Base-by-base conservation (phyloP, 2,888 invertebrate species). In the Dorcus parallelipipedus region DNA sequence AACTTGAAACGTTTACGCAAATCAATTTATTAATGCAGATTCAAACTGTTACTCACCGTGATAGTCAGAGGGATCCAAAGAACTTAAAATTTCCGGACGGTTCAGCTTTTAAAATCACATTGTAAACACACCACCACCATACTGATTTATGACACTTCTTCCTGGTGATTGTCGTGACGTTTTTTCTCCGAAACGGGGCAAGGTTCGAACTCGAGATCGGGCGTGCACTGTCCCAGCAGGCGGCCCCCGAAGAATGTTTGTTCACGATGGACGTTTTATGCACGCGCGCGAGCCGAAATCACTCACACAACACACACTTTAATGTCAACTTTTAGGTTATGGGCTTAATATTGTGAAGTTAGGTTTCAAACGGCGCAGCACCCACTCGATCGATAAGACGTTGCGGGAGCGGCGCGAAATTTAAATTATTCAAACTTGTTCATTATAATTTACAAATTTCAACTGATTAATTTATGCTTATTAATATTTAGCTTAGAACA, bases 391-490 rank as follows among this genome's bases (percentile, higher is more conserved):
- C 60, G 60, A 61, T 61, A 61, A 52, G 41, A 10, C 47, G 14
- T 14, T 48, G 58, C 38, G 3, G 58, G 51, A 64, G 79, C 77
- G 75, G 61, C 74, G 49, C 63, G 75, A 33, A 89, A 89, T 73
- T 81, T 90, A 63, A 91, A 90, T 72, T 6, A 33, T 33, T 33
- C 26, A 33, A 6, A 4, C 7, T 26, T 14, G 20, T 20, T 20
- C 3, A 20, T 20, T 20, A 20, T 2, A 20, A 20, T 20, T 3
- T 20, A 20, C 3, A 20, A 20, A 20, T 20, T 3, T 20, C 20
- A 20, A 20, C 20, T 20, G 20, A 20, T 20, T 33, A 2, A 0
- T 33, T 33, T 33, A 6, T 33, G 26, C 26, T 6, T 33, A 33
- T 6, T 33, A 5, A 33, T 33, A 33, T 3, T 33, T 33, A 33